Percentiles rank a stretch among this genome's conserved stretches.
These are phyloP conservation scores for Orius insidiosus DNA, from an alignment of 1,140 invertebrate genomes.

Conservation along the genomic window DNA sequence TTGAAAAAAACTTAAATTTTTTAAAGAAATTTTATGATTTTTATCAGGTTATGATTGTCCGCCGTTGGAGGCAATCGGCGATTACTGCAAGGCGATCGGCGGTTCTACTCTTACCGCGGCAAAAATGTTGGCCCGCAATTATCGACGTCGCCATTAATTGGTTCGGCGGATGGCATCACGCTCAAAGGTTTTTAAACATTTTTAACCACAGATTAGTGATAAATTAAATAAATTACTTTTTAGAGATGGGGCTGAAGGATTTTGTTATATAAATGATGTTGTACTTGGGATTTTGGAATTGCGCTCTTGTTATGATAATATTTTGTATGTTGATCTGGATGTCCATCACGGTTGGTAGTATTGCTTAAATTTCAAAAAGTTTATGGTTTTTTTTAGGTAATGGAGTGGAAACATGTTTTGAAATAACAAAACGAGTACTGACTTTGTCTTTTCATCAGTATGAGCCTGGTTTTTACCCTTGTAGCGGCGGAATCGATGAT, in stretches of 20 bases:
- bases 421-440: slow-evolving; percentile 46
- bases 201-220: too few species aligned
- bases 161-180: slow-evolving; percentile 79
- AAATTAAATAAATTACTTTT: too few species aligned
- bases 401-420: slow-evolving; percentile 71
- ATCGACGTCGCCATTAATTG: slow-evolving; percentile 56
- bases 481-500: slow-evolving; percentile 43
- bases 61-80: slow-evolving; percentile 39
- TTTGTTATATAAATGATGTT: slow-evolving; percentile 77
- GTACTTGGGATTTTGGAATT: slow-evolving; percentile 57
- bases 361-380: slow-evolving; percentile 2
- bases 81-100: slow-evolving; percentile 39
- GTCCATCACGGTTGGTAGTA: slow-evolving; percentile 54
- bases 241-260: slow-evolving; percentile 59
- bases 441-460: slow-evolving; percentile 63
- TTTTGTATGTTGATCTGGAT: slow-evolving; percentile 71
- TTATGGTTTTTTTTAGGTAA: slow-evolving; percentile 31
- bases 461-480: slow-evolving; percentile 60
- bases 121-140: slow-evolving; percentile 32
- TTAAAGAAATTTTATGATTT: neutral
- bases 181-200: slow-evolving; percentile 37
- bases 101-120: slow-evolving; percentile 54
- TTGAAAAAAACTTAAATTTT: too few species aligned
- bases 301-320: slow-evolving; percentile 39
- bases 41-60: slow-evolving; percentile 58